Evolutionary conservation across 92 coral and sea anemone species (phyloP), one percentile per base, ranked within the genome.

Genomic region (Galaxea fascicularis): DNA sequence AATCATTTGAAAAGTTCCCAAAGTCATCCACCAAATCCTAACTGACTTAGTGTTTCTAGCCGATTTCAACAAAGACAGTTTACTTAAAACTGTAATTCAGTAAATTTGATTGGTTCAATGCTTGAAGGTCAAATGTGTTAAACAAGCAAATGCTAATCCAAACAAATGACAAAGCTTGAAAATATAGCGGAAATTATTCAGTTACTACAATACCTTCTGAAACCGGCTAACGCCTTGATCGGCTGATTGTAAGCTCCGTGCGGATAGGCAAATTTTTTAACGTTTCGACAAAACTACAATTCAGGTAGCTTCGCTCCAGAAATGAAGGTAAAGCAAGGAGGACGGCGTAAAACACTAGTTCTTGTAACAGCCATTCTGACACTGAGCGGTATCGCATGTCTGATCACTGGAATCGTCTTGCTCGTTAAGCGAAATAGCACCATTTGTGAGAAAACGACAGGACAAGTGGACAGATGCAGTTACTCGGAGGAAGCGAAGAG

Each of bases 401-500:
- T 91, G 16, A 91, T 91, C 51, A 88, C 95, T 26, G 95, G 95
- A 4, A 60, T 91, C 8, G 79, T 89, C 9, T 63, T 91, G 59
- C 47, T 88, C 18, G 71, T 45, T 13, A 91, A 79, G 72, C 21
- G 81, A 29, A 82, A 82, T 25, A 35, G 65, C 28, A 4, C 0
- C 62, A 8, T 8, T 27, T 71, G 85, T n/a, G 73, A 87, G 24
- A 46, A 46, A 29, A 45, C 35, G 13, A 7, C 13, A 30, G 30
- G 62, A n/a, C 4, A 24, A 45, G 28, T 65, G 15, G 27, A 30
- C 21, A 22, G 66, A 57, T 91, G 95, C 46, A 74, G 46, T 58
- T 90, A 79, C 30, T 93, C 96, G 0, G 71, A 44, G 17, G 96
- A 93, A 65, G 96, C 96, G 17, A 45, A 63, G 53, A 90, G 92